Conservation (phyloP, 23 tunicate genomes). For the Styela clava region DNA sequence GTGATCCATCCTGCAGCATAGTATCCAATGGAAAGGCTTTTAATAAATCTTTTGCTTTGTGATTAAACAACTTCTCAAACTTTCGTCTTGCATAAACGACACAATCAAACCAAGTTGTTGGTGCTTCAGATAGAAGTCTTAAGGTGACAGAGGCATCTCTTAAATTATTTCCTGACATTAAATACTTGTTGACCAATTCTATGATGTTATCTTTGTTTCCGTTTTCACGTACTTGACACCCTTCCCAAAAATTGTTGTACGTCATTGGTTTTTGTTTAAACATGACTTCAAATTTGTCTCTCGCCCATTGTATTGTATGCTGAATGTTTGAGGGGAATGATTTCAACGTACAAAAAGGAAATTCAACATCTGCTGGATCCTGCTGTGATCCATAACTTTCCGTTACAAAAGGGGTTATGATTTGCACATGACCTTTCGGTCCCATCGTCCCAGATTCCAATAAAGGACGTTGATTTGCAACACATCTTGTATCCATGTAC, state of each 20-base stretch:
- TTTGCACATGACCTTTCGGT: slow-evolving; percentile 30
- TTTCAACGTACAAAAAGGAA: slow-evolving; percentile 20
- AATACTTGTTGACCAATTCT: not conserved
- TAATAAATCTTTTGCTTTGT: slow-evolving; percentile 16
- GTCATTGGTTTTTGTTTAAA: slow-evolving; percentile 11
- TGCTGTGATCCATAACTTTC: slow-evolving; percentile 18
- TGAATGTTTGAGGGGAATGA: slow-evolving; percentile 23
- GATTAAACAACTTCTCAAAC: slow-evolving; percentile 17
- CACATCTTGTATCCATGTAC: slow-evolving; percentile 23
- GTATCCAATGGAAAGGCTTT: slow-evolving; percentile 20
- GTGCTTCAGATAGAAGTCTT: not conserved
- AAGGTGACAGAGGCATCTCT: slow-evolving; percentile 5
- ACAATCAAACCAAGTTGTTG: slow-evolving; percentile 6
- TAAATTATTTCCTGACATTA: not conserved
- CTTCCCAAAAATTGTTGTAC: slow-evolving; percentile 24
- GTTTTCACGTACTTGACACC: not conserved
- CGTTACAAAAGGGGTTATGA: slow-evolving; percentile 11
- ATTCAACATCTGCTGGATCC: slow-evolving; percentile 20
- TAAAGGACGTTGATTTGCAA: slow-evolving; percentile 20
- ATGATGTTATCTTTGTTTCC: not conserved
- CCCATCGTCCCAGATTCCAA: slow-evolving; percentile 33
- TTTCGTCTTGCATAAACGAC: slow-evolving; percentile 4
- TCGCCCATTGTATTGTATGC: slow-evolving; percentile 32
- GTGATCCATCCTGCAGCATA: slow-evolving; percentile 18
- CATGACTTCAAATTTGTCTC: slow-evolving; percentile 24